Base-by-base conservation (phyloP, 2,797 vertebrate species). In the Iguana delicatissima region DNA sequence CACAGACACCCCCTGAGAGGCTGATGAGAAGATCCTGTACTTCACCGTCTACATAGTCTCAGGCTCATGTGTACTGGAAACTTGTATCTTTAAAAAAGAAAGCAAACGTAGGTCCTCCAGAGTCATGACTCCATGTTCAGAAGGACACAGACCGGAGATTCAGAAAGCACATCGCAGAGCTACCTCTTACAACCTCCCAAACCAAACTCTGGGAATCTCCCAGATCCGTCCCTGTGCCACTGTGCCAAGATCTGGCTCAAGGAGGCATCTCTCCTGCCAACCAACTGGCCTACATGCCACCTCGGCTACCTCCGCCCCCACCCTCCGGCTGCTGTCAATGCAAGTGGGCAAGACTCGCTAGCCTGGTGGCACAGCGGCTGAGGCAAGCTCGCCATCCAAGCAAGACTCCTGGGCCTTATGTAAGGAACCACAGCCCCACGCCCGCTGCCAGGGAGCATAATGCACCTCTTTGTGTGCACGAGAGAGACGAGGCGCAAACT, bases 361-460 rank as follows among this genome's bases (percentile, higher is more conserved):
- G 91, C 79, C 96, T 91, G 93, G 52, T 95, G 95, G 93, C 26
- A 80, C 96, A 96, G 92, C 93, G 0, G 76, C 90, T 80, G 95
- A 96, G 94, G 94, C 92, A 95, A 89, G 89, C 64, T 38, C 16
- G 94, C 93, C 80, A 90, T 90, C 96, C 97, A 96, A 97, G 96
- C 93, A 95, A 95, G 97, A 97, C 92, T 86, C 94, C 94, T 91
- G 96, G 67, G 89, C 95, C 95, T 97, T 96, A 97, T 93, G 94
- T 96, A 97, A 97, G 97, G 96, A 97, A 97, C 97, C 97, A 88
- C 97, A 96, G 96, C 94, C 91, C 16, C 12, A 2, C 0, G 64
- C 85, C 13, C 18, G 57, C 94, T 96, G 97, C 97, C 97, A 97
- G 96, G 93, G 86, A 87, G 94, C 96, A 98, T 96, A 97, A 97